Evolutionary conservation across 2,888 invertebrate species (phyloP).

Genomic region (Drosophila nigricruria): DNA sequence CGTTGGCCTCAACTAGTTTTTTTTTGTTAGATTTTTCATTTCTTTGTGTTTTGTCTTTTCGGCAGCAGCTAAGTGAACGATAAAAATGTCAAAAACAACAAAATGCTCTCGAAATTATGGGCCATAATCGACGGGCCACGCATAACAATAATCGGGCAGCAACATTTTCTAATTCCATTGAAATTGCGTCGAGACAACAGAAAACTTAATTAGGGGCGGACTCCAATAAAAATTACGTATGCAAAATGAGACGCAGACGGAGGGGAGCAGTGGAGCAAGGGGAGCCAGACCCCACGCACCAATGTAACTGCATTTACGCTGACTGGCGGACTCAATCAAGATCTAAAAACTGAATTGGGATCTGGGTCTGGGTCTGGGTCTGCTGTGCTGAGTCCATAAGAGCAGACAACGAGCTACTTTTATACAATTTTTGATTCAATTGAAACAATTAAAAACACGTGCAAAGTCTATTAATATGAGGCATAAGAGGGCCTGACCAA

Average conservation of each 20-base stretch:
- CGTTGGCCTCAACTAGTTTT: slow-evolving; percentile 54
- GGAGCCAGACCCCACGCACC: slow-evolving; percentile 34
- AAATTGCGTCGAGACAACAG: slow-evolving; percentile 52
- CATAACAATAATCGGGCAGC: slow-evolving; percentile 57
- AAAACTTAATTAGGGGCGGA: slow-evolving; percentile 64
- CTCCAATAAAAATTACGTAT: slow-evolving; percentile 59
- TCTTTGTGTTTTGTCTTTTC: slow-evolving; percentile 12
- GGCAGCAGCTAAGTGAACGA: slow-evolving; percentile 70
- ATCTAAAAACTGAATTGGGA: slow-evolving; percentile 4
- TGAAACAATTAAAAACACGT: slow-evolving; percentile 57
- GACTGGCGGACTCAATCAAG: too few relatives aligned
- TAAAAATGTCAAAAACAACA: slow-evolving; percentile 76
- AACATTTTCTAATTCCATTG: slow-evolving; percentile 59
- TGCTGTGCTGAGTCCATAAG: slow-evolving; percentile 39
- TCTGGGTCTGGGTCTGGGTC: slow-evolving; percentile 29
- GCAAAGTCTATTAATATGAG: slow-evolving; percentile 51
- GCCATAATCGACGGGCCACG: slow-evolving; percentile 59
- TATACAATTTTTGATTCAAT: slow-evolving; percentile 53
- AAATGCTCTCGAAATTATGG: slow-evolving; percentile 70
- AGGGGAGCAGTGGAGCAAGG: neutral
- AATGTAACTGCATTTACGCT: slow-evolving; percentile 34
- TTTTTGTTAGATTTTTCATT: slow-evolving; percentile 65
- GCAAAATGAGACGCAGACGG: slow-evolving; percentile 45
- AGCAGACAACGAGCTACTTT: slow-evolving; percentile 43
- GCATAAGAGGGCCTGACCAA: neutral